phyloP scores from a whole-genome alignment of 2,797 vertebrate genomes.

The Carcharodon carcharias region DNA sequence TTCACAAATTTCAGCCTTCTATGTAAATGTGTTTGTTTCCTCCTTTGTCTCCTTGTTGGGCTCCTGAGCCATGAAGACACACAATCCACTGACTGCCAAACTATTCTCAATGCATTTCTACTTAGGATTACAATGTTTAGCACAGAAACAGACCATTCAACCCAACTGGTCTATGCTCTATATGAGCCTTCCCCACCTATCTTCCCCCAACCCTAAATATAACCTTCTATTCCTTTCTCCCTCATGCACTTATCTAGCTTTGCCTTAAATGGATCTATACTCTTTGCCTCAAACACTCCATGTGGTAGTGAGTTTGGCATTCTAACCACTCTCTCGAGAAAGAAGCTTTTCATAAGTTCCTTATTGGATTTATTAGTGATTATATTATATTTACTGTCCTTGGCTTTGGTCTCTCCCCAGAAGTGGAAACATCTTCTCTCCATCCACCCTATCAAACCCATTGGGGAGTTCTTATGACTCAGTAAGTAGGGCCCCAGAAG shows the following conservation, averaged over 20 bases:
- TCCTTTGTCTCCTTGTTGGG: neutral
- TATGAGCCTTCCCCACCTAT: neutral
- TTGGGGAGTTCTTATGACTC: no score
- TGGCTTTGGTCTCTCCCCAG: neutral
- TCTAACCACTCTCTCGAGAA: neutral
- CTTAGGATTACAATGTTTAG: neutral
- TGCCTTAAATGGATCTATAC: neutral
- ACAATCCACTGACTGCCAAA: neutral
- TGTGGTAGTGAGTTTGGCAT: neutral
- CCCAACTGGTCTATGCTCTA: neutral
- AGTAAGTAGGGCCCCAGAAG: no score
- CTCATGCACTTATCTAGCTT: neutral
- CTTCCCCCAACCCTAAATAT: no score
- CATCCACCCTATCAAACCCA: neutral
- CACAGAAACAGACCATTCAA: neutral
- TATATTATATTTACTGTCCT: neutral
- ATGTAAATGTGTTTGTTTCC: neutral
- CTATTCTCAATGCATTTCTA: neutral
- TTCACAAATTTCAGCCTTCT: neutral
- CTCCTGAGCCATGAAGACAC: neutral
- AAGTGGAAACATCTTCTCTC: neutral
- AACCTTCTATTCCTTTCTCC: neutral
- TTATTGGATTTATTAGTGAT: no score
- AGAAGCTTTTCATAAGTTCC: no score
- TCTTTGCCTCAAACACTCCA: neutral